These are phyloP conservation scores for Hydropsyche tenuis DNA, from an alignment of 1,140 invertebrate species.

Conservation along the genomic window DNA sequence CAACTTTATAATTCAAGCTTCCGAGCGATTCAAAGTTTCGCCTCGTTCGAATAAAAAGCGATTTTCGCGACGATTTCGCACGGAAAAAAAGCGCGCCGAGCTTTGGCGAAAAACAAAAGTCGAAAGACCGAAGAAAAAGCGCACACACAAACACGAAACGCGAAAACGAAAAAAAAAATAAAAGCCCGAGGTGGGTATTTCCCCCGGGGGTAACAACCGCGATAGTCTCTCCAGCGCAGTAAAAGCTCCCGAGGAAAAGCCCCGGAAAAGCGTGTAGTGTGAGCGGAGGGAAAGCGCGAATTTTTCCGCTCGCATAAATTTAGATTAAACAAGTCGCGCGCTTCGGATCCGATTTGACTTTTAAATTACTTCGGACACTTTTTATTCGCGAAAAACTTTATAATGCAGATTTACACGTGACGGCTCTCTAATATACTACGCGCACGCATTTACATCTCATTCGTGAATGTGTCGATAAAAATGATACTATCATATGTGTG, in stretches of 20 bases:
- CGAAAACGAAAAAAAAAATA: too few relatives aligned
- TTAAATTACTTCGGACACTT: slow-evolving; percentile 30
- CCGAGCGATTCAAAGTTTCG: too few relatives aligned
- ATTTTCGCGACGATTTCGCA: slow-evolving; percentile 8
- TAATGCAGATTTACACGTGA: slow-evolving; percentile 13
- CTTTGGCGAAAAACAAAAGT: background rate
- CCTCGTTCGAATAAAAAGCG: background rate
- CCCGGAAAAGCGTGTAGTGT: too few relatives aligned
- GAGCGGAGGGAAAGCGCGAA: background rate
- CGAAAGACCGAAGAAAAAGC: background rate
- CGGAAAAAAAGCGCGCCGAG: background rate
- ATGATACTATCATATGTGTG: too few relatives aligned
- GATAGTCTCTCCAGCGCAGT: background rate
- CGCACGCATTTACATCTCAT: background rate
- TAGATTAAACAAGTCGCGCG: slow-evolving; percentile 29
- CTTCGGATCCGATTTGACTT: slow-evolving; percentile 31
- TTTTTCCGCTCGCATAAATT: slow-evolving; percentile 33
- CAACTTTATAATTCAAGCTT: too few relatives aligned
- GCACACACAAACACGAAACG: background rate
- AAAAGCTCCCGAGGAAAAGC: too few relatives aligned
- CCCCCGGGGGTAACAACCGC: slow-evolving; percentile 26
- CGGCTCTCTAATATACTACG: background rate
- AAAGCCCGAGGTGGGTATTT: slow-evolving; percentile 7
- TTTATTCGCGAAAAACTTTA: slow-evolving; percentile 15
- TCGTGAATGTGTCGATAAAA: too few relatives aligned